phyloP scores from a whole-genome alignment of 2,113 vertebrate species.

The Hystrix brachyura region DNA sequence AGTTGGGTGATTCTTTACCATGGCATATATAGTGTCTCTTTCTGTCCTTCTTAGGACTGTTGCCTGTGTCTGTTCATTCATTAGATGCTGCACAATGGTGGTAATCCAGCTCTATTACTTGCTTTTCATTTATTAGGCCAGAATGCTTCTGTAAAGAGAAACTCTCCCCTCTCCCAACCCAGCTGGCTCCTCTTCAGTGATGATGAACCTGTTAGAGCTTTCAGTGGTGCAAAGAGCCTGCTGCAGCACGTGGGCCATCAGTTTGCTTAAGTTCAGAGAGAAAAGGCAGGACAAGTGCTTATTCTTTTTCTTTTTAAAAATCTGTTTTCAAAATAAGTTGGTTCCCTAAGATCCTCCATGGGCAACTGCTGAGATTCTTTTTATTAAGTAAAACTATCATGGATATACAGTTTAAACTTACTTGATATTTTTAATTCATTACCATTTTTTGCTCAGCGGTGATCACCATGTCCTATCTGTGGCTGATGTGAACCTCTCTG shows the following conservation, averaged over 20 bases:
- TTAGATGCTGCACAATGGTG: background rate
- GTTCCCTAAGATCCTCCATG: background rate
- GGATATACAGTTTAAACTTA: background rate
- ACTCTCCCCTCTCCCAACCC: background rate
- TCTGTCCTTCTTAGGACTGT: background rate
- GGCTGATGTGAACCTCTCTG: background rate
- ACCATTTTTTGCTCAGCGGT: background rate
- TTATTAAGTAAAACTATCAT: conserved; percentile 3
- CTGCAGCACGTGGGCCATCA: background rate
- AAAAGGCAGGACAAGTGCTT: background rate
- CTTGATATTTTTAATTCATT: background rate
- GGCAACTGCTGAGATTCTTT: background rate
- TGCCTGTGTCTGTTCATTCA: background rate
- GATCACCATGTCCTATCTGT: background rate
- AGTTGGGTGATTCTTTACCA: background rate
- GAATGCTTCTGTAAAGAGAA: background rate
- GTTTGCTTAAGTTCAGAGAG: background rate
- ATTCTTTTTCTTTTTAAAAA: background rate
- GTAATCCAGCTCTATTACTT: background rate
- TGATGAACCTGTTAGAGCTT: background rate
- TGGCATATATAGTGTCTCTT: background rate
- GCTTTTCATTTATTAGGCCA: background rate
- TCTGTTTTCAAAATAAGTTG: background rate
- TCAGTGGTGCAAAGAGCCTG: background rate
- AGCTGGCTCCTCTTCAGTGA: background rate